Base-by-base conservation (phyloP, 92 coral and sea anemone genomes). In the Isaurus tuberculatus region DNA sequence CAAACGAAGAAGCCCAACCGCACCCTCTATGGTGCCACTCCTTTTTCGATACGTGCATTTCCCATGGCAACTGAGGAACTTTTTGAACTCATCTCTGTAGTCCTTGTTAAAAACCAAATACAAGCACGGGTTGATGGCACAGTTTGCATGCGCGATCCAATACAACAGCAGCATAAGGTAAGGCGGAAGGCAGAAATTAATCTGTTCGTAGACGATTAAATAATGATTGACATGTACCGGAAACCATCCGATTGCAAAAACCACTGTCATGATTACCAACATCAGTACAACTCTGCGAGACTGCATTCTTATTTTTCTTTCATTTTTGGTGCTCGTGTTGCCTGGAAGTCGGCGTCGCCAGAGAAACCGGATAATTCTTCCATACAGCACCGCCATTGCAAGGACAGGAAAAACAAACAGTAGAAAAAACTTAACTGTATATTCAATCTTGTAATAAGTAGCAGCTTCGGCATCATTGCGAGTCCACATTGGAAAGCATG, bases 211-310 rank as follows among this genome's bases (percentile, higher is more conserved):
- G 51, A 22, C 22, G 0, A 61, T 33, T 13, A 60, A 34, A 23
- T 77, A 77, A 22, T 77, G 82, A 77, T 77, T 58, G 17, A 77
- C 82, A 60, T 77, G 82, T 9, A 55, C 82, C 1, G 82, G 82
- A 77, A 77, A 77, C 82, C 82, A 77, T 55, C 82, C 82, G 26
- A 58, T 70, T 77, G 82, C 82, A 77, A 77, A 77, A 5, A 77
- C 82, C 4, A 61, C 68, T 19, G 82, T 77, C 82, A 77, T 77
- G 15, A 70, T 57, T 19, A 77, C 68, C 57, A 77, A 19, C 82
- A 77, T 77, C 34, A 77, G 23, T 70, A 77, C 82, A 8, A 58
- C 68, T 58, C 68, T 36, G 13, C 70, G 68, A 17, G 82, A 77
- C 16, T 77, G 82, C 55, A 32, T 58, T 20, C 70, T 58, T 77